Evolutionary conservation across 2,888 invertebrate species (phyloP), one percentile per base, ranked within the genome.

Genomic region (Monopis laevigella): DNA sequence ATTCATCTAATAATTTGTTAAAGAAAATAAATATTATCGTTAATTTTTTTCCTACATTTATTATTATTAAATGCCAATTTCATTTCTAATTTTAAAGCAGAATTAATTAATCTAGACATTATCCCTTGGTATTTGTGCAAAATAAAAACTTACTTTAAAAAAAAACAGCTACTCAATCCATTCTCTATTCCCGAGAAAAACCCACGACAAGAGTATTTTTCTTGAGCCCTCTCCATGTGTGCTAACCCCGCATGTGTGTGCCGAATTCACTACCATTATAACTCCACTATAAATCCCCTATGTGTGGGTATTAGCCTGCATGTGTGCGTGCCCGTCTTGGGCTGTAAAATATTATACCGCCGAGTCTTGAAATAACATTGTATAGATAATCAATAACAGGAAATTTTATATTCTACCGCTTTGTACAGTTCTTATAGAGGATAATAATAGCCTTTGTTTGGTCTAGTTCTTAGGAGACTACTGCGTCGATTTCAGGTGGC

Each of bases 281-380:
- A 29, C 6, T 21, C 12, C 29, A 7, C 24, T 39, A 27, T 32
- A 17, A 30, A 39, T 14, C 7, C 10, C 27, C 4, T 16, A 19
- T 27, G 29, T 10, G 29, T 16, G 29, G 28, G 39, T 16, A 19
- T 27, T 27, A 12, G 41, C n/a, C 3, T 46, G 43, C 46, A 46
- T 51, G 58, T 61, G 63, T 62, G 65, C 46, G 56, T 53, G 53
- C 53, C 41, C 54, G 66, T 59, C 69, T 69, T 60, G 67, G 80
- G 72, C 73, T 75, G 75, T 80, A 80, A 80, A 80, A 80, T 80
- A 80, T 80, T 80, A 80, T 77, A 75, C 80, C 74, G 77, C 72
- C 74, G 77, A 62, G 65, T 67, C 72, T 72, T 63, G 75, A 74
- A 80, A 80, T 78, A 80, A 80, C 80, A 78, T 78, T 80, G 80